A percentile compares a stretch with the other conserved stretches of the same genome.
Evolutionary conservation across 2,113 vertebrate species (phyloP).

Genomic region (Mormoops blainvillei): DNA sequence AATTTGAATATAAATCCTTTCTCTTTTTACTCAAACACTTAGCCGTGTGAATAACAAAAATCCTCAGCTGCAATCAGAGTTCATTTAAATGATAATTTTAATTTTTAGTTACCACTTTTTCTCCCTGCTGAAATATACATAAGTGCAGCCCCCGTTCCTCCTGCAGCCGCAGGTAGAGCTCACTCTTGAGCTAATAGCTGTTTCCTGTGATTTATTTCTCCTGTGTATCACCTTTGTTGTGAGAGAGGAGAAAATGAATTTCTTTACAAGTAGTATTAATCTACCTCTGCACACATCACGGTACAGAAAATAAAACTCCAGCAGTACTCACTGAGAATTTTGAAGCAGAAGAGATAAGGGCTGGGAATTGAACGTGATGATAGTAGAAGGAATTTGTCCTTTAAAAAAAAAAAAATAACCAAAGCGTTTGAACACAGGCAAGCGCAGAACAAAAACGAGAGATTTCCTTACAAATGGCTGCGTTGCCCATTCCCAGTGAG

Average conservation of each 20-base stretch:
- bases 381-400: neutral
- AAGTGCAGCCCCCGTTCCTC: neutral
- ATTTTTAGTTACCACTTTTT: slow-evolving; percentile 55
- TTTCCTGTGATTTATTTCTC: slow-evolving; percentile 36
- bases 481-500: neutral
- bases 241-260: slow-evolving; percentile 53
- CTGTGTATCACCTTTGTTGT: neutral
- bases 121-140: slow-evolving; percentile 11
- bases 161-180: neutral
- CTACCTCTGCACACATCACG: neutral
- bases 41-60: slow-evolving; percentile 37
- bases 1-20: slow-evolving; percentile 23
- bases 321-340: neutral
- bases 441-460: neutral
- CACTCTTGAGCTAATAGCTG: neutral
- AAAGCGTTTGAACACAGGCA: neutral
- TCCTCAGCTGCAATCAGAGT: slow-evolving; percentile 33
- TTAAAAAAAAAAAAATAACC: neutral
- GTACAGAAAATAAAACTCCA: neutral
- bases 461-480: neutral
- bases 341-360: neutral
- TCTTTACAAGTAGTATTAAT: slow-evolving; percentile 49
- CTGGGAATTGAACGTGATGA: neutral
- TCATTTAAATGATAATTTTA: slow-evolving; percentile 68
- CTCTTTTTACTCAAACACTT: slow-evolving; percentile 5